Evolutionary conservation across 2,113 vertebrate species (phyloP).

Genomic region (Cyrtonyx montezumae): DNA sequence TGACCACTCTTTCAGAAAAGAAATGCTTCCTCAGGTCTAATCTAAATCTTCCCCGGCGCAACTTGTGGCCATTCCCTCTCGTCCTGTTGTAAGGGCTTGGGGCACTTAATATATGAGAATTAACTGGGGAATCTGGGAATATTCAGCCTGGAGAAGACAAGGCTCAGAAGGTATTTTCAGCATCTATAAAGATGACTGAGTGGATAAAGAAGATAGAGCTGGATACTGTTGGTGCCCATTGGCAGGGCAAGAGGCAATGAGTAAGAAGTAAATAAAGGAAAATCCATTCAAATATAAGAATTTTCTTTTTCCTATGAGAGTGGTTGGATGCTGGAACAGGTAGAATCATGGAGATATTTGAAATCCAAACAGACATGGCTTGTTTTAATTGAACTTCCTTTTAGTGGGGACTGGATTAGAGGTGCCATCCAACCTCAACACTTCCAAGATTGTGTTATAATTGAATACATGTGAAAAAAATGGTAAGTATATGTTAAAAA

Average conservation of each 20-base stretch:
- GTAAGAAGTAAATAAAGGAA: not conserved
- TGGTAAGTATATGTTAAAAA: not conserved
- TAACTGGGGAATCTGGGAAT: not conserved
- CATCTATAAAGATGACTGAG: not conserved
- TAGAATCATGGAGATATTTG: not conserved
- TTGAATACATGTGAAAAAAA: not conserved
- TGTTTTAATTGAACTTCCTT: not conserved
- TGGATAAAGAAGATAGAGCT: not conserved
- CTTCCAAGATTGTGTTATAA: not conserved
- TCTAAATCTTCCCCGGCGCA: no score
- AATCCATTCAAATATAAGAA: not conserved
- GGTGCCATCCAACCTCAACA: not conserved
- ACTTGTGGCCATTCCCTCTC: no score
- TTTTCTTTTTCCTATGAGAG: not conserved
- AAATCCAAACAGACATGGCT: not conserved
- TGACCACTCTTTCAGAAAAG: no score
- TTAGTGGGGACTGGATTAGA: not conserved
- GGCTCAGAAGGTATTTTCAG: fast-evolving
- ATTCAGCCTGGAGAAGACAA: not conserved
- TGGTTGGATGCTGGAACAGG: not conserved
- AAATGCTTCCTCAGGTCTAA: no score
- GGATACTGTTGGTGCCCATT: not conserved
- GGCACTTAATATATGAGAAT: not conserved
- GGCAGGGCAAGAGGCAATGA: not conserved
- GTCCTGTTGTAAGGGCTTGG: no score